A percentile compares a stretch with the other conserved stretches of the same genome.
phyloP scores from a whole-genome alignment of 2,797 vertebrate genomes.

The Gymnoscopelus braueri region DNA sequence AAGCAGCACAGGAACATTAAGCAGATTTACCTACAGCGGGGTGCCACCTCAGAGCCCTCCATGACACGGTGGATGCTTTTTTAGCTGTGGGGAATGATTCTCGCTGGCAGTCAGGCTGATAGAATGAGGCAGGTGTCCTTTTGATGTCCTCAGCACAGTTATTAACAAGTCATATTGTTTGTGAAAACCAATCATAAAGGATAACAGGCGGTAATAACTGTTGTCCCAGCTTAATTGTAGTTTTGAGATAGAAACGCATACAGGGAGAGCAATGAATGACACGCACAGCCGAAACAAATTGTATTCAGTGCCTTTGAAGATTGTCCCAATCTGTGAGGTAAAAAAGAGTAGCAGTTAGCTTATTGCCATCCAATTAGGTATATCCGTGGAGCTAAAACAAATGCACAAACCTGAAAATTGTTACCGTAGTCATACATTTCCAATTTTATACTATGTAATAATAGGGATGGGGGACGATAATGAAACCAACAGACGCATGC shows the following conservation, averaged over 20 bases:
- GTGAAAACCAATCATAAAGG: constrained; percentile 71
- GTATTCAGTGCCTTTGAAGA: constrained; percentile 44
- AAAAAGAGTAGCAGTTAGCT: constrained; percentile 57
- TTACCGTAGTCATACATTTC: constrained; percentile 43
- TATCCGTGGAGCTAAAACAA: constrained; percentile 54
- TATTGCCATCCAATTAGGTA: constrained; percentile 70
- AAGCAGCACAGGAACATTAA: neutral
- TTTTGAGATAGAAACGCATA: constrained; percentile 41
- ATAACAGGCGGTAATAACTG: constrained; percentile 75
- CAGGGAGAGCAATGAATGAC: constrained; percentile 35
- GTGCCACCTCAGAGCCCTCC: constrained; percentile 32
- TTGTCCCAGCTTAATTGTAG: constrained; percentile 69
- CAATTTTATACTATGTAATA: constrained; percentile 56
- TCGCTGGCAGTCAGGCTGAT: constrained; percentile 71
- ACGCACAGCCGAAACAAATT: constrained; percentile 42
- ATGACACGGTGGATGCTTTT: constrained; percentile 10
- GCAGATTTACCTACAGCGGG: constrained; percentile 8
- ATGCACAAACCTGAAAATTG: constrained; percentile 56
- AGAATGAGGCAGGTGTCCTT: constrained; percentile 68
- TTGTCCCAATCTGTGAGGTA: constrained; percentile 54
- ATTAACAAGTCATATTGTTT: constrained; percentile 72
- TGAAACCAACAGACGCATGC: constrained; percentile 51
- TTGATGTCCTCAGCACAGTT: constrained; percentile 70
- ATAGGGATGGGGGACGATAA: constrained; percentile 54
- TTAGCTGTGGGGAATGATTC: constrained; percentile 44